Evolutionary conservation across 2,797 vertebrate species (phyloP).

Genomic region (Phalanger gymnotis): DNA sequence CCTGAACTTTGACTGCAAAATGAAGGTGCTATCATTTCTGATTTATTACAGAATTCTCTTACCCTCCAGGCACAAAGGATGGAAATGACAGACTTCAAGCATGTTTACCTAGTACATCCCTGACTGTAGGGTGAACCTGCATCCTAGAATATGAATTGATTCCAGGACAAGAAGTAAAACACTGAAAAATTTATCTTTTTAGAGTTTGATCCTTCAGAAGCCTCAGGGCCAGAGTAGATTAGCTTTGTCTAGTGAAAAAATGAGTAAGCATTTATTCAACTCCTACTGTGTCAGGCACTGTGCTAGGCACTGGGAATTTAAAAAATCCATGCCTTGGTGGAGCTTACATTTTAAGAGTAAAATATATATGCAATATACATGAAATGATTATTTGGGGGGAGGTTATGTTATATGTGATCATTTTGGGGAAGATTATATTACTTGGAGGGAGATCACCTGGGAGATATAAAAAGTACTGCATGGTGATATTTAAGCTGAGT

Average conservation of each 20-base stretch:
- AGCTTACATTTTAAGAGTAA: neutral
- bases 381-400: neutral
- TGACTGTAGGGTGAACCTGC: neutral
- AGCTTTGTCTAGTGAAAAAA: neutral
- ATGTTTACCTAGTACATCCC: neutral
- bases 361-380: neutral
- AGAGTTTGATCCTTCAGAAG: neutral
- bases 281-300: neutral
- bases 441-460: neutral
- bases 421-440: neutral
- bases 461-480: neutral
- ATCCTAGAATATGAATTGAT: neutral
- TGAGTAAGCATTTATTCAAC: no score
- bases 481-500: neutral
- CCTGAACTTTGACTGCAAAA: neutral
- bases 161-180: neutral
- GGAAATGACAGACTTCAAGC: neutral
- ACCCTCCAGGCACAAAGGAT: neutral
- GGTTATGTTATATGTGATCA: neutral
- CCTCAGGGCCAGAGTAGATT: neutral
- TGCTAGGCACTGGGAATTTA: neutral
- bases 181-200: neutral
- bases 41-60: no score
- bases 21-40: neutral
- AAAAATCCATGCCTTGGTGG: neutral